These are phyloP conservation scores for Oostethus manadensis DNA, from an alignment of 2,113 vertebrate genomes.

Conservation along the genomic window DNA sequence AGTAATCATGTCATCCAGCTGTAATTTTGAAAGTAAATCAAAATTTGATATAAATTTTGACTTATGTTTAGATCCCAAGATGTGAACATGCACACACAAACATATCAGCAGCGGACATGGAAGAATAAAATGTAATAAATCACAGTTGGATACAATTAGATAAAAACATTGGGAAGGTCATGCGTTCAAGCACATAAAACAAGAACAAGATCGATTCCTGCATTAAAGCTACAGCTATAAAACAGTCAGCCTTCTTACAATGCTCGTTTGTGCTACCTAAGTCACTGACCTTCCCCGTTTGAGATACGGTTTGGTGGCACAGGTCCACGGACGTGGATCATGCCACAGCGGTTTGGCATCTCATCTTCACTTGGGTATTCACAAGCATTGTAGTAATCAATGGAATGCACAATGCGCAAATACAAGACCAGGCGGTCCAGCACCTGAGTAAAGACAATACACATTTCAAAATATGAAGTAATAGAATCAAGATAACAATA, in stretches of 20 bases:
- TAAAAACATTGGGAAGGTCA: not conserved
- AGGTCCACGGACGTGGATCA: constrained; percentile 87
- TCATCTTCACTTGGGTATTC: constrained; percentile 93
- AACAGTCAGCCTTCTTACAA: not conserved
- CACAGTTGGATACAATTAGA: not conserved
- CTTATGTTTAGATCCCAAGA: too few relatives aligned
- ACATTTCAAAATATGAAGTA: not conserved
- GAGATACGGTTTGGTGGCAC: constrained; percentile 87
- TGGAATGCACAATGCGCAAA: constrained; percentile 86
- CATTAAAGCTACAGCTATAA: not conserved
- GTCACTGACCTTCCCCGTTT: constrained; percentile 78
- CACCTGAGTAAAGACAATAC: constrained; percentile 67
- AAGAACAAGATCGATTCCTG: not conserved
- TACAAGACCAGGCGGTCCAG: constrained; percentile 86
- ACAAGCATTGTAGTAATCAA: constrained; percentile 89
- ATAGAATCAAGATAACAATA: not conserved
- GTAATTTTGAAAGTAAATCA: too few relatives aligned
- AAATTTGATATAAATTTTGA: too few relatives aligned
- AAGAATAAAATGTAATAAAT: not conserved
- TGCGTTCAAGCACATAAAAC: constrained; percentile 2
- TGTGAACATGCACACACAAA: not conserved
- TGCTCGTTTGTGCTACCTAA: not conserved
- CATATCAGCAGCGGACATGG: not conserved
- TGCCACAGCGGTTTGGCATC: constrained; percentile 93
- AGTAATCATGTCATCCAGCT: too few relatives aligned